Percentiles rank a stretch among this genome's conserved stretches.
Evolutionary conservation across 2,113 vertebrate genomes (phyloP).

Genomic region (Rhineura floridana): DNA sequence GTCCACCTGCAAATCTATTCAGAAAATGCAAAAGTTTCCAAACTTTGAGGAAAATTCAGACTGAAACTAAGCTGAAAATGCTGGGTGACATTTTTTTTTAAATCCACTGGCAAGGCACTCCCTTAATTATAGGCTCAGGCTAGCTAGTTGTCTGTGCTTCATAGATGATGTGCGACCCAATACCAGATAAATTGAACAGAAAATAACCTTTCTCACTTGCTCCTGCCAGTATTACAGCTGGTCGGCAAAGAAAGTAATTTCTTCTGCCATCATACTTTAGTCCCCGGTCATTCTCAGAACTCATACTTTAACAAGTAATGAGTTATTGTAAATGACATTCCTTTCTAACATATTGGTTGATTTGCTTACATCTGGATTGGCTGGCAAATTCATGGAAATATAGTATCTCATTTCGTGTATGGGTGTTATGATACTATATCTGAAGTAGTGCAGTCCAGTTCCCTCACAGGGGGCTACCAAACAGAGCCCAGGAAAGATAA

Average conservation of each 20-base stretch:
- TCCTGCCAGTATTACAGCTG: conserved; percentile 53
- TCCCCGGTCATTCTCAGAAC: conserved; percentile 51
- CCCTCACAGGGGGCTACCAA: conserved; percentile 25
- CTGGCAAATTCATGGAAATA: conserved; percentile 54
- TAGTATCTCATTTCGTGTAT: conserved; percentile 43
- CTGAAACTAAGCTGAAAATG: conserved; percentile 2
- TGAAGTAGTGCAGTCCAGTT: conserved; percentile 36
- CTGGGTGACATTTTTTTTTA: neutral
- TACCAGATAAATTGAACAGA: conserved; percentile 66
- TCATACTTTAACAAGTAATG: conserved; percentile 49
- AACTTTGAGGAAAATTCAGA: neutral
- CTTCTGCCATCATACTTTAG: conserved; percentile 59
- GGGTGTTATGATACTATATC: conserved; percentile 14
- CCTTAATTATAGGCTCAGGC: neutral
- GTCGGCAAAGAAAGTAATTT: conserved; percentile 70
- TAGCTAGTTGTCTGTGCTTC: conserved; percentile 46
- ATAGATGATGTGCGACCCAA: conserved; percentile 46
- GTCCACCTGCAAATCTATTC: neutral
- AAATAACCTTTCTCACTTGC: conserved; percentile 65
- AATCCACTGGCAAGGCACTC: neutral
- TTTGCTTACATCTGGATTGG: conserved; percentile 56
- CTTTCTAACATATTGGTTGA: conserved; percentile 58
- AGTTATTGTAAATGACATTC: conserved; percentile 63
- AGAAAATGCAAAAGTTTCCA: neutral
- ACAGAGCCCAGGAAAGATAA: conserved; percentile 27